phyloP scores from a whole-genome alignment of 2,113 vertebrate species.

The Nanorana parkeri region DNA sequence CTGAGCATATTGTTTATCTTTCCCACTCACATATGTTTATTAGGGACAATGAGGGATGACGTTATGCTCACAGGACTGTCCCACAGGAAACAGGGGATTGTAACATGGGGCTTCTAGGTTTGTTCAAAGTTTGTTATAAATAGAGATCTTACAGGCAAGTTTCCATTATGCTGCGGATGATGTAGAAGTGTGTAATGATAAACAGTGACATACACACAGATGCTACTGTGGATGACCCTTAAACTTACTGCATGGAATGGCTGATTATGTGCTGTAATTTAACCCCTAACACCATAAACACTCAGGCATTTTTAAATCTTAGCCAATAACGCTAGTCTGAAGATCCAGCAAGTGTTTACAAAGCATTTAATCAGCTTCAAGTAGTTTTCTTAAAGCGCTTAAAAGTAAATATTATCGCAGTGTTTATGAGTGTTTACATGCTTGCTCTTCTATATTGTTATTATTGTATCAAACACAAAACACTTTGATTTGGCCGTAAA shows the following conservation, averaged over 20 bases:
- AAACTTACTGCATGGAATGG: neutral
- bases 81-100: constrained; percentile 31
- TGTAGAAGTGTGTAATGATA: constrained; percentile 39
- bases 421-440: no score
- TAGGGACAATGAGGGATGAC: constrained; percentile 46
- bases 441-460: no score
- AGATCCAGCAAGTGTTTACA: no score
- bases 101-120: neutral
- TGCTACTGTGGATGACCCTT: constrained; percentile 23
- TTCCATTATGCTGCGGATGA: constrained; percentile 21
- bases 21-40: constrained; percentile 31
- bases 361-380: no score
- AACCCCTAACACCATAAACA: no score
- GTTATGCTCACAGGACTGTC: constrained; percentile 17
- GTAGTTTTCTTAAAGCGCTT: no score
- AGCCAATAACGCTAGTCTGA: no score
- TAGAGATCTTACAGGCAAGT: neutral
- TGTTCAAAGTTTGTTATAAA: constrained; percentile 38
- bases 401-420: no score
- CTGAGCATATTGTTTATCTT: constrained; percentile 5
- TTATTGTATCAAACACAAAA: no score
- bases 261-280: no score
- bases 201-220: constrained; percentile 17
- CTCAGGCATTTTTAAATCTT: no score
- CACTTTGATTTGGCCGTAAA: no score